phyloP scores from a whole-genome alignment of 2,888 invertebrate species.

The Amitus sp. region DNA sequence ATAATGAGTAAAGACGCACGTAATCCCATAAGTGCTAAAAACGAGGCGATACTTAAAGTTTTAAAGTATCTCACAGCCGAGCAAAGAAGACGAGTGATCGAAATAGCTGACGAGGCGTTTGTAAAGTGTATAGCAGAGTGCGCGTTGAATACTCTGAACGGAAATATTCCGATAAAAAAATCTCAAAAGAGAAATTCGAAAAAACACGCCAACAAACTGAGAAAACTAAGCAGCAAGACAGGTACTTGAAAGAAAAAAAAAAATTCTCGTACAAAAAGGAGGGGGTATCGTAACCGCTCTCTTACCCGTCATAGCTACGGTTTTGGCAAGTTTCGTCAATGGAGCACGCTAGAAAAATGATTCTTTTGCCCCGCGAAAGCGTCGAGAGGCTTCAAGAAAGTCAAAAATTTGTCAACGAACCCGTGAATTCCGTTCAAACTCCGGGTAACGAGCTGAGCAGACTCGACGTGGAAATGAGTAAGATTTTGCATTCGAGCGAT shows the following conservation, averaged over 20 bases:
- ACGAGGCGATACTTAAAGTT: not conserved
- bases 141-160: not conserved
- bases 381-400: not conserved
- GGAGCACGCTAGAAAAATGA: no score
- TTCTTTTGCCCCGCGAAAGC: constrained; percentile 6
- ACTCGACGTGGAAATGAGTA: constrained; percentile 22
- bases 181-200: no score
- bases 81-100: not conserved
- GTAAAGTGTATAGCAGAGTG: not conserved
- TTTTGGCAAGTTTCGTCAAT: not conserved
- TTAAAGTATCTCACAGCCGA: not conserved
- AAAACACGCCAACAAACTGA: not conserved
- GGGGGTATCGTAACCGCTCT: not conserved
- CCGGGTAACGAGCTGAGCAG: constrained; percentile 12
- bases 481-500: constrained; percentile 23
- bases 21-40: not conserved
- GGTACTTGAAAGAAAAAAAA: not conserved
- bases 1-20: no score
- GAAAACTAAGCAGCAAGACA: no score
- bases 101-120: not conserved
- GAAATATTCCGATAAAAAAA: not conserved
- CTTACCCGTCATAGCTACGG: not conserved
- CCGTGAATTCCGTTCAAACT: constrained; percentile 4
- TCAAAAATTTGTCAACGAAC: not conserved
- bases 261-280: not conserved